Evolutionary conservation across 2,113 vertebrate species (phyloP), one percentile per base, ranked within the genome.

Genomic region (mouse (Mus musculus)): DNA sequence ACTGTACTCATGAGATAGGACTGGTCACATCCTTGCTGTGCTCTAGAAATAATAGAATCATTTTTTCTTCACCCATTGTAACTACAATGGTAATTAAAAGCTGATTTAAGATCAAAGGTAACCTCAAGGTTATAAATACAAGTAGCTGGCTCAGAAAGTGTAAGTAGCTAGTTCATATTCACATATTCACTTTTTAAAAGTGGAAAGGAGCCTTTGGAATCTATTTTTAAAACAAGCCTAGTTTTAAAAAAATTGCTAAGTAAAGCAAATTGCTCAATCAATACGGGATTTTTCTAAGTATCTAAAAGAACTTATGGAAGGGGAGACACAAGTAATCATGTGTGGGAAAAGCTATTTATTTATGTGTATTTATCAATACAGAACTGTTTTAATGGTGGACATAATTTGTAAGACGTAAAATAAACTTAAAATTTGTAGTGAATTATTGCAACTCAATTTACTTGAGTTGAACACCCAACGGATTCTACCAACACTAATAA

Each of bases 81-180:
- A 97, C 98, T 98, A 97, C 98, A 97, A 96, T 92, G 59, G 91
- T 97, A 99, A 98, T 98, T 98, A 97, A 98, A 98, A 98, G 95
- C 93, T 98, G 92, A 98, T 98, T 98, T 97, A 98, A 94, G 95
- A 98, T 98, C 97, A 98, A 98, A 98, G 98, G 88, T 95, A 98
- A 97, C 65, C 94, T 98, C 94, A 97, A 98, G 97, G 95, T 98
- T 98, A 98, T 97, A 98, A 98, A 98, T 98, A 94, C 96, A 97
- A 97, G 97, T 96, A 93, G 91, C 72, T 95, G 82, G 46, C 95
- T 97, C 89, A 93, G 94, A 98, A 98, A 96, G 63, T 87, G 0
- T 94, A 96, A 92, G 54, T 36, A 86, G 93, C 71, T 96, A 95
- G 28, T 39, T 96, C 84, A 86, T 91, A 89, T 85, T 85, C 71